A percentile compares a stretch with the other conserved stretches of the same genome.
Evolutionary conservation across 2,888 invertebrate genomes (phyloP).

Genomic region (Tridacna crocea): DNA sequence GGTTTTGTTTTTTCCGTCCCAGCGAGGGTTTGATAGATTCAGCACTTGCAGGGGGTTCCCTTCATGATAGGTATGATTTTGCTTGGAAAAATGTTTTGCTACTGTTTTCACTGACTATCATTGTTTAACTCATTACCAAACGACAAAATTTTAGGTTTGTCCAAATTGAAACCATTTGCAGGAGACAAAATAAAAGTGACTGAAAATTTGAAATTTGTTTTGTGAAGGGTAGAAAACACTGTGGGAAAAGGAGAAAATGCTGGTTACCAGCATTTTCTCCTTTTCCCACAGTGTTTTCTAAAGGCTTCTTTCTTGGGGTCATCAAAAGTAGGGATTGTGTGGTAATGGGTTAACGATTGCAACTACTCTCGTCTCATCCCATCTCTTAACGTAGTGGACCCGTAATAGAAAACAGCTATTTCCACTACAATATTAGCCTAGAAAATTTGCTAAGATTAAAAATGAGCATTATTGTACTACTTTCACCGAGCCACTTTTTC

Average conservation of each 20-base stretch:
- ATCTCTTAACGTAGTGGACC: too few relatives aligned
- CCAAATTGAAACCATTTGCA: neutral
- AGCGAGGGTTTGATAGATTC: constrained; percentile 41
- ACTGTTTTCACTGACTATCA: too few relatives aligned
- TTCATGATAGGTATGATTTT: neutral
- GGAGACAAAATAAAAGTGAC: neutral
- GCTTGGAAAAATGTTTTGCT: constrained; percentile 5
- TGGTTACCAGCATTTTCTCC: neutral
- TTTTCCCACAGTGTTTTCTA: neutral
- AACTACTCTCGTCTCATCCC: too few relatives aligned
- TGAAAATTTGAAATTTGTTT: neutral
- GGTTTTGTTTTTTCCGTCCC: constrained; percentile 48
- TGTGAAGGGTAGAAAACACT: neutral
- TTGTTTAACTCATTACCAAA: too few relatives aligned
- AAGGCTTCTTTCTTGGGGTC: neutral
- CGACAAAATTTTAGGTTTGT: neutral
- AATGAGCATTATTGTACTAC: too few relatives aligned
- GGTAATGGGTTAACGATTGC: too few relatives aligned
- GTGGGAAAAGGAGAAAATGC: neutral
- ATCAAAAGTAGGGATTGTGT: too few relatives aligned
- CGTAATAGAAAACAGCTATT: too few relatives aligned
- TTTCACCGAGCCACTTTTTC: too few relatives aligned
- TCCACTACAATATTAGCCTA: too few relatives aligned
- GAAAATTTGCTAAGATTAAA: too few relatives aligned
- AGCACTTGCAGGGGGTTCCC: constrained; percentile 15